phyloP scores from a whole-genome alignment of 2,113 vertebrate species.

The Columbina picui region DNA sequence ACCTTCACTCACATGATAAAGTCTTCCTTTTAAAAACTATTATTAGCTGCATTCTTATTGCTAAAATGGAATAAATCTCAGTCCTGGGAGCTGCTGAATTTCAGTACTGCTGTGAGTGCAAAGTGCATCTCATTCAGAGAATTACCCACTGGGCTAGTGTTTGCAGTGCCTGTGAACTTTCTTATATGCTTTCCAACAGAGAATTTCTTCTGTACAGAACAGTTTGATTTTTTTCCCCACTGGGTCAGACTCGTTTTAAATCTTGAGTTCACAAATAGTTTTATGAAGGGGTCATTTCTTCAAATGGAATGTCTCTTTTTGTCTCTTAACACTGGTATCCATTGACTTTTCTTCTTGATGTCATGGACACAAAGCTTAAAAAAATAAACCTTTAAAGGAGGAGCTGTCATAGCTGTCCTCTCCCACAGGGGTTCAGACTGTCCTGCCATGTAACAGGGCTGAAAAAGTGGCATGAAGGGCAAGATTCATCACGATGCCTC shows the following conservation, averaged over 20 bases:
- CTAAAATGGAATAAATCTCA: conserved; percentile 36
- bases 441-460: not conserved
- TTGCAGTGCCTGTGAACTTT: conserved; percentile 66
- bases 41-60: conserved; percentile 47
- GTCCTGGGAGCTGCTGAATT: conserved; percentile 33
- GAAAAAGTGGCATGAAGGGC: not conserved
- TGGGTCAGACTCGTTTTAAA: conserved; percentile 58
- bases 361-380: conserved; percentile 33
- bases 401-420: conserved; percentile 24
- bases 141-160: conserved; percentile 60
- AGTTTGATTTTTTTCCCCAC: conserved; percentile 57
- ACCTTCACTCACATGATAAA: not conserved
- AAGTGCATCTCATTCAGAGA: conserved; percentile 64
- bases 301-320: conserved; percentile 27
- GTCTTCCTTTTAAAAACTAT: conserved; percentile 26
- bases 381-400: conserved; percentile 23
- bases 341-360: conserved; percentile 51
- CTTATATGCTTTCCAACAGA: conserved; percentile 48
- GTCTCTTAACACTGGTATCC: conserved; percentile 1
- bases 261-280: conserved; percentile 54
- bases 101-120: conserved; percentile 65
- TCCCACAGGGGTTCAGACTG: not conserved
- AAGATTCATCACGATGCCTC: not conserved
- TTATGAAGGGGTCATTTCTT: conserved; percentile 52
- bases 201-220: conserved; percentile 57